Evolutionary conservation across 1,140 invertebrate species (phyloP), one percentile per base, ranked within the genome.

Genomic region (Musca domestica): DNA sequence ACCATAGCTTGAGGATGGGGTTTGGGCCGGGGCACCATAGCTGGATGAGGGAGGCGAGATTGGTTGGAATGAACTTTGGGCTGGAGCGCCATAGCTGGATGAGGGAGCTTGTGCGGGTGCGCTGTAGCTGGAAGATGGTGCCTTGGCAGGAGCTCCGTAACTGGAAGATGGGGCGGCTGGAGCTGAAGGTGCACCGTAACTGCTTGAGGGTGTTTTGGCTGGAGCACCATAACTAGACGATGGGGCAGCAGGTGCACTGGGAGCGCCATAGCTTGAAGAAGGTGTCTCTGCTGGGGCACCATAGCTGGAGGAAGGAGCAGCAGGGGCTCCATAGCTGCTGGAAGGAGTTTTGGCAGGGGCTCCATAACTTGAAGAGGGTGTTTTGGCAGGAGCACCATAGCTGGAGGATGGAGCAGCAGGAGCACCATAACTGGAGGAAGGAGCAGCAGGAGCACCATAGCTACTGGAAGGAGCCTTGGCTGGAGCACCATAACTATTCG

Each of bases 401-500:
- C 65, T 82, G 0, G 54, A 70, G 12, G 73, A 71, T 27, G 71
- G 80, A 74, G 74, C 75, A 9, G 69, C 41, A 46, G 81, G 81
- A 19, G 82, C 75, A 48, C 81, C 81, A 66, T 84, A 84, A 25
- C 71, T 75, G 2, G 78, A 81, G 0, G 83, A 82, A 52, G 84
- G 84, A 6, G 67, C 49, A 0, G 72, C 70, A 5, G 81, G 77
- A 1, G 76, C 72, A 51, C 74, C 75, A 70, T 78, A 81, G 1
- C 74, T 78, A 14, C 72, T 67, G 2, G 75, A 73, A 22, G 70
- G 67, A 47, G 46, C 5, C 23, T 73, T 73, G 3, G 84, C 84
- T 65, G 84, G 84, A 1, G 82, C 73, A 3, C 84, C 84, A 69
- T 83, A 84, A 27, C 65, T 82, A 0, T 49, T 70, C 0, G 73